phyloP scores from a whole-genome alignment of 2,888 invertebrate species.

The Sminthurinus aureus region DNA sequence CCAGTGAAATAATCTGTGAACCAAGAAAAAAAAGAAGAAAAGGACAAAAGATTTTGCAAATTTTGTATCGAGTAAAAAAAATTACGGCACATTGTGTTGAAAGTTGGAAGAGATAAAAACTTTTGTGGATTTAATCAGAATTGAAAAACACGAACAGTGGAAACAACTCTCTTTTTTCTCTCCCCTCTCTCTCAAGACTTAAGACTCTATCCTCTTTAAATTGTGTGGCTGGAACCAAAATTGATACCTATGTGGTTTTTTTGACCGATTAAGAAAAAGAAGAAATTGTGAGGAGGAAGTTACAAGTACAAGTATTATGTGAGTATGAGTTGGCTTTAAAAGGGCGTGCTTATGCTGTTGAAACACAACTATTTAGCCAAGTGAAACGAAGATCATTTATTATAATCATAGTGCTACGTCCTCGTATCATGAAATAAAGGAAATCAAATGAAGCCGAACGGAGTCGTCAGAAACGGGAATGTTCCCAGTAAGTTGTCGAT shows the following conservation, averaged over 20 bases:
- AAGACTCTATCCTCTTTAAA: background rate
- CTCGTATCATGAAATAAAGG: constrained; percentile 11
- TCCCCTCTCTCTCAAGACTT: too few species aligned
- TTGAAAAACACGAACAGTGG: background rate
- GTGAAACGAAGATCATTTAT: constrained; percentile 23
- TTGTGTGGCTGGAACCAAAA: background rate
- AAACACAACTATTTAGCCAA: constrained; percentile 2
- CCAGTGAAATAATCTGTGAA: too few species aligned
- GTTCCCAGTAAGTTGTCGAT: constrained; percentile 12
- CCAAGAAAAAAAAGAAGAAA: background rate
- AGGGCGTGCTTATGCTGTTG: constrained; percentile 9
- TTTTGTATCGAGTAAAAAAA: background rate
- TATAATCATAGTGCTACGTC: constrained; percentile 1
- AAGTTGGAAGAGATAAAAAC: background rate
- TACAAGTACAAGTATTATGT: background rate
- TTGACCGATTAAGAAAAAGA: background rate
- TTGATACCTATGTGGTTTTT: constrained; percentile 3
- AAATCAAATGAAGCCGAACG: constrained; percentile 24
- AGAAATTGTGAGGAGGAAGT: background rate
- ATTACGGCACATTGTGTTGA: background rate
- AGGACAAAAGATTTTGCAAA: background rate
- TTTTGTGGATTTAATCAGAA: background rate
- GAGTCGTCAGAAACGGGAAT: constrained; percentile 18
- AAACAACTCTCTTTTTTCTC: too few species aligned
- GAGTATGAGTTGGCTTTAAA: background rate